A percentile compares a stretch with the other conserved stretches of the same genome.
Evolutionary conservation across 2,113 vertebrate genomes (phyloP).

Genomic region (Platysternon megacephalum): DNA sequence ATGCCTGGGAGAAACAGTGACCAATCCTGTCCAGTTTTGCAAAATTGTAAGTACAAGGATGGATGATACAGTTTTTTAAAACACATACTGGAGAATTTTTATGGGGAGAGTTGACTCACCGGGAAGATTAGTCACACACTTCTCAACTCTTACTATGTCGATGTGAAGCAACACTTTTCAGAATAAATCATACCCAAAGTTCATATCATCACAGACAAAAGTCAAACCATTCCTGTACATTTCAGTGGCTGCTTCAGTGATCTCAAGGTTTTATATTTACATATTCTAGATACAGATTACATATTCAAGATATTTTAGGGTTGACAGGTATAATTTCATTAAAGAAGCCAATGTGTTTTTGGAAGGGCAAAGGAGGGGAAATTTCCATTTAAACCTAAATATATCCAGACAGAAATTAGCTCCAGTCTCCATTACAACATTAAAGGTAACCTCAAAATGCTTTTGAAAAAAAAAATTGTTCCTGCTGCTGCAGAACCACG

Average conservation of each 20-base stretch:
- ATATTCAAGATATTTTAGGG: background rate
- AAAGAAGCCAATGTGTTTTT: slow-evolving; percentile 18
- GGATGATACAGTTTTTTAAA: background rate
- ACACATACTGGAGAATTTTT: background rate
- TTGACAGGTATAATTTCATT: background rate
- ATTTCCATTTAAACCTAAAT: slow-evolving; percentile 29
- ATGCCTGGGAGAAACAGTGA: background rate
- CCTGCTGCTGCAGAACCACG: slow-evolving; percentile 44
- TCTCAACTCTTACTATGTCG: background rate
- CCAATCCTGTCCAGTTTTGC: background rate
- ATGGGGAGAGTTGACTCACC: background rate
- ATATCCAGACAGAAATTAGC: slow-evolving; percentile 22
- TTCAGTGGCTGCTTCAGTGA: background rate
- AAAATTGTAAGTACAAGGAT: background rate
- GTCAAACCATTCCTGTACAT: background rate
- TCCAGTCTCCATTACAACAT: slow-evolving; percentile 35
- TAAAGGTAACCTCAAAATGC: slow-evolving; percentile 25
- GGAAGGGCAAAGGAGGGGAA: background rate
- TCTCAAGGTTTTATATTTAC: slow-evolving; percentile 16
- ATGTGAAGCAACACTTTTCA: background rate
- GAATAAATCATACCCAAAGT: background rate
- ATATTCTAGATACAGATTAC: background rate
- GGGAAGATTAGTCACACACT: background rate
- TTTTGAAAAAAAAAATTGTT: slow-evolving; percentile 30
- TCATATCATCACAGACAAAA: background rate